Percentiles rank a stretch among this genome's conserved stretches.
These are phyloP conservation scores for Mirounga angustirostris DNA, from an alignment of 2,113 vertebrate species.

Conservation along the genomic window DNA sequence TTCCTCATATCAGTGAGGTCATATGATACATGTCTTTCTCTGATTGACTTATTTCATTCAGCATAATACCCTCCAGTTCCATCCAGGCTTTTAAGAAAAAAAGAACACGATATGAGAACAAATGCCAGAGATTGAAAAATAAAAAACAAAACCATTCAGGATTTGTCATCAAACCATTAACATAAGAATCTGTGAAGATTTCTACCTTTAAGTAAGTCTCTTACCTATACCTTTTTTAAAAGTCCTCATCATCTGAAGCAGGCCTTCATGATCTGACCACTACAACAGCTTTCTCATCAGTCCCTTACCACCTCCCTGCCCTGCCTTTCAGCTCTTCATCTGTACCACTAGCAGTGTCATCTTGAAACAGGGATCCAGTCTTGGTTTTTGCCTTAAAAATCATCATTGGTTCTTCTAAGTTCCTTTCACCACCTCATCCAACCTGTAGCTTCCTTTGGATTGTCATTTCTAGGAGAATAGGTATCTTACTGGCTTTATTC, in stretches of 20 bases:
- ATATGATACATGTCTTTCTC: too few species aligned
- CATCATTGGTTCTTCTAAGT: background rate
- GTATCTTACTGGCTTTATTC: background rate
- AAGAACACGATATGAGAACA: background rate
- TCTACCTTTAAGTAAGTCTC: background rate
- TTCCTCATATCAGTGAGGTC: too few species aligned
- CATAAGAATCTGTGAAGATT: background rate
- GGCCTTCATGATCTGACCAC: background rate
- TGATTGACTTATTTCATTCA: too few species aligned
- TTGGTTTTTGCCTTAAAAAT: background rate
- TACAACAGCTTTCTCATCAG: background rate
- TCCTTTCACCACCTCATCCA: background rate
- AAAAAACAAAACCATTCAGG: background rate
- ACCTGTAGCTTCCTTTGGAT: background rate
- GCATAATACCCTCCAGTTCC: too few species aligned
- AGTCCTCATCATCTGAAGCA: background rate
- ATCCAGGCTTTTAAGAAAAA: background rate
- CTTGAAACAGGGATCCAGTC: background rate
- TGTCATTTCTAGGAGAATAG: background rate
- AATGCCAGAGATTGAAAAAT: background rate
- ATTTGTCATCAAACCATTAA: background rate
- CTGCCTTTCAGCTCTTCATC: background rate
- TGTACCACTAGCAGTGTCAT: background rate
- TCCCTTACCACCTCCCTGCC: background rate
- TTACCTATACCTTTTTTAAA: background rate